Evolutionary conservation across 2,797 vertebrate species (phyloP).

Genomic region (Enteromius afrohamiltoni): DNA sequence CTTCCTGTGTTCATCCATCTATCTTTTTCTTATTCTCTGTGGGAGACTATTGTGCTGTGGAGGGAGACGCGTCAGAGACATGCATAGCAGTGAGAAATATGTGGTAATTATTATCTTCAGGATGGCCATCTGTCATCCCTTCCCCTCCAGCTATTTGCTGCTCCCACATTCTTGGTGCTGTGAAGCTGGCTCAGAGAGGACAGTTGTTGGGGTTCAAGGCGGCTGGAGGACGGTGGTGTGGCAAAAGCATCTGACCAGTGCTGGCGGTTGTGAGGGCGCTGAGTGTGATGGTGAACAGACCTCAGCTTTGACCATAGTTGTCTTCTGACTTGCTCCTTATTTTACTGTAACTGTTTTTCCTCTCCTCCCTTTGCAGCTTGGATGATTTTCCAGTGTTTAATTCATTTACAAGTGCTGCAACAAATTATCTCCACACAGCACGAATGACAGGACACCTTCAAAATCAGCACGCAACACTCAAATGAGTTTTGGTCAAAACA

Average conservation of each 20-base stretch:
- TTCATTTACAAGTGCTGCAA: slow-evolving; percentile 23
- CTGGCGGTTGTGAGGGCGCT: neutral
- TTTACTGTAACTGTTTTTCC: slow-evolving; percentile 4
- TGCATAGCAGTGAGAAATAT: slow-evolving; percentile 77
- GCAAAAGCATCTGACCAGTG: slow-evolving; percentile 9
- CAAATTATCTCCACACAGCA: slow-evolving; percentile 15
- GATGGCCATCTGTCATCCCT: slow-evolving; percentile 78
- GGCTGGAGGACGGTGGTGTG: slow-evolving; percentile 35
- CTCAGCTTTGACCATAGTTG: slow-evolving; percentile 6
- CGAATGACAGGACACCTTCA: neutral
- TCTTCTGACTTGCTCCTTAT: slow-evolving; percentile 14
- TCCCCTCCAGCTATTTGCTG: slow-evolving; percentile 77
- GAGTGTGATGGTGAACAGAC: slow-evolving; percentile 20
- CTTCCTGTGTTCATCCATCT: slow-evolving; percentile 9
- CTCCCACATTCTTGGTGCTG: slow-evolving; percentile 73
- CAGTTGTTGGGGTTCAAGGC: slow-evolving; percentile 36
- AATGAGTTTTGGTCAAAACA: slow-evolving; percentile 11
- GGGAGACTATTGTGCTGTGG: slow-evolving; percentile 38
- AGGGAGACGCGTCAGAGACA: slow-evolving; percentile 73
- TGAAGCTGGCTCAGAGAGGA: slow-evolving; percentile 62
- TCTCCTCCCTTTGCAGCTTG: neutral
- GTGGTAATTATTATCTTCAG: slow-evolving; percentile 81
- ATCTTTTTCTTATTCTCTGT: slow-evolving; percentile 9
- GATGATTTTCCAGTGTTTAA: neutral
- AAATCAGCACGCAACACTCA: slow-evolving; percentile 1